Conservation (phyloP, 2,888 invertebrate genomes). For the Sympetrum striolatum region DNA sequence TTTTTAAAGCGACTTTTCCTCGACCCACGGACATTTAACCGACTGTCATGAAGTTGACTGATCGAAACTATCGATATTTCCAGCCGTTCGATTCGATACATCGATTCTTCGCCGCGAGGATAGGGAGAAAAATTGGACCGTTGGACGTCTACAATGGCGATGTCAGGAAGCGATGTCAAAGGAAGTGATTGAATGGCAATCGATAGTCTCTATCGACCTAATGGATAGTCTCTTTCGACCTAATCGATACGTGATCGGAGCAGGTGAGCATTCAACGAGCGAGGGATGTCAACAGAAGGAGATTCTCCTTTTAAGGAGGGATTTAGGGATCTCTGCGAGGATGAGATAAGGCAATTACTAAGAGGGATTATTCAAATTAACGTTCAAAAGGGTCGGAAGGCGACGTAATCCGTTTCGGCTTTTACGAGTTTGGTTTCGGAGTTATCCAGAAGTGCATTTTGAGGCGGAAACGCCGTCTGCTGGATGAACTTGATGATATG, state of each 20-base stretch:
- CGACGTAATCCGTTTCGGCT: background rate
- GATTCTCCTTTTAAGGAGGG: background rate
- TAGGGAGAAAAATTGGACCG: background rate
- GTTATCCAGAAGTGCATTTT: background rate
- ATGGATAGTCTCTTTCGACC: background rate
- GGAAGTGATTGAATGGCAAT: background rate
- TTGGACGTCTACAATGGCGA: background rate
- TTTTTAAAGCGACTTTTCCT: background rate
- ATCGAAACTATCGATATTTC: background rate
- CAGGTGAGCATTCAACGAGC: background rate
- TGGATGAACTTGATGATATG: too few species aligned
- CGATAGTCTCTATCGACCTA: background rate
- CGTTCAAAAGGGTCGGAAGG: background rate
- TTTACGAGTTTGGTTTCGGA: background rate
- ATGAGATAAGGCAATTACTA: background rate
- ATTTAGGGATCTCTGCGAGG: background rate
- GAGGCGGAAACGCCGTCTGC: background rate
- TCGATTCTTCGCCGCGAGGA: background rate
- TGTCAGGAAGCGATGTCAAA: background rate
- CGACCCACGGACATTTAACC: background rate
- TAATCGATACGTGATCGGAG: background rate
- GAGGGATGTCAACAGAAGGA: background rate
- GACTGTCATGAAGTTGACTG: background rate
- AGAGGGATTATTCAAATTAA: background rate
- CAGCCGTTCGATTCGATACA: background rate